Percentiles rank a stretch among this genome's conserved stretches.
These are phyloP conservation scores for Trileptium ribeirensis DNA, from an alignment of 2,888 invertebrate species.

Conservation along the genomic window DNA sequence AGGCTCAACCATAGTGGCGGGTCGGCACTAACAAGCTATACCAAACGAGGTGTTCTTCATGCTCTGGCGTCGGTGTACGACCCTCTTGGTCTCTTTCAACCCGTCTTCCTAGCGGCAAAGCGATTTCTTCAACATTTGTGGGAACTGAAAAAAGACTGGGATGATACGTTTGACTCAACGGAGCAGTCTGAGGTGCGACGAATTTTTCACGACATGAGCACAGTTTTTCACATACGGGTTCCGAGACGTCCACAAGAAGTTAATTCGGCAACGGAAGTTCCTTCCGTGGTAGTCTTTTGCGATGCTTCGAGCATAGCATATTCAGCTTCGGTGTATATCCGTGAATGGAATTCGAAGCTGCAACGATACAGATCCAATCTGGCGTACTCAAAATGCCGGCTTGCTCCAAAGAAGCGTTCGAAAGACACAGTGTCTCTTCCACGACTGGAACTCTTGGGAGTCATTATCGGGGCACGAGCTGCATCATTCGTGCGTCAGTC, in stretches of 20 bases:
- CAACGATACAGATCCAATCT: neutral
- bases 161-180: constrained; percentile 29
- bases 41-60: too few relatives aligned
- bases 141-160: constrained; percentile 36
- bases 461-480: neutral
- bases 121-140: constrained; percentile 41
- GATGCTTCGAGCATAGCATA: constrained; percentile 39
- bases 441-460: neutral
- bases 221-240: neutral
- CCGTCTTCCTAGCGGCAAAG: constrained; percentile 32
- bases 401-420: neutral
- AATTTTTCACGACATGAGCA: neutral
- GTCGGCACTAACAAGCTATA: too few relatives aligned
- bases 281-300: constrained; percentile 33
- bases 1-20: too few relatives aligned
- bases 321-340: constrained; percentile 34
- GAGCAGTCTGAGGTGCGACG: neutral
- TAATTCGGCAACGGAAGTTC: neutral
- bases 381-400: neutral
- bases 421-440: neutral
- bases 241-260: neutral
- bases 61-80: too few relatives aligned
- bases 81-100: constrained; percentile 34
- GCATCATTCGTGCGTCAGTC: neutral
- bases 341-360: neutral